Evolutionary conservation across 2,113 vertebrate species (phyloP).

Genomic region (Lepus timidus): DNA sequence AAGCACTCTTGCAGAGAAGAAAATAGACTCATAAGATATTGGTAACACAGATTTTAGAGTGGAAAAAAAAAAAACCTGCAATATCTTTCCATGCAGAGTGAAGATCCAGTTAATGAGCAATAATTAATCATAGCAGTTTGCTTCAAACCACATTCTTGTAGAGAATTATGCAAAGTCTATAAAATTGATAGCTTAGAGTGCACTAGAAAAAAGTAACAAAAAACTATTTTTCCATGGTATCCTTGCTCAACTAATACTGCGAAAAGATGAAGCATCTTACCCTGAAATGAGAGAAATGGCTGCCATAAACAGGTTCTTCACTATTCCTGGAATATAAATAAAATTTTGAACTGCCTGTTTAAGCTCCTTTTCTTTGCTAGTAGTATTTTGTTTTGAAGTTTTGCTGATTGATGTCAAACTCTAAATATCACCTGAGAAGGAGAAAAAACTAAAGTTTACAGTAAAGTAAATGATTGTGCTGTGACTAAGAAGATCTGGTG

Average conservation of each 20-base stretch:
- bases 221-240: conserved; percentile 55
- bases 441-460: conserved; percentile 72
- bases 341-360: conserved; percentile 75
- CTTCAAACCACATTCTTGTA: conserved; percentile 74
- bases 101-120: conserved; percentile 75
- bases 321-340: conserved; percentile 77
- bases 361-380: conserved; percentile 67
- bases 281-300: conserved; percentile 72
- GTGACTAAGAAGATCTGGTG: conserved; percentile 64
- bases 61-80: background rate
- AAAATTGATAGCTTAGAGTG: conserved; percentile 76
- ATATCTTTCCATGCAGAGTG: conserved; percentile 66
- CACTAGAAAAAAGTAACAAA: background rate
- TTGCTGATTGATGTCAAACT: conserved; percentile 75
- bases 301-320: conserved; percentile 74
- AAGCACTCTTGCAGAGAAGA: background rate
- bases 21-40: background rate
- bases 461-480: conserved; percentile 52
- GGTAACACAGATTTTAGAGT: conserved; percentile 19
- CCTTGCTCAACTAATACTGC: conserved; percentile 51
- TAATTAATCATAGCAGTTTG: conserved; percentile 81
- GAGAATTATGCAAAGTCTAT: conserved; percentile 72
- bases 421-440: conserved; percentile 71
- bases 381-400: conserved; percentile 68
- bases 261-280: conserved; percentile 68